Evolutionary conservation across 2,797 vertebrate species (phyloP), one percentile per base, ranked within the genome.

Genomic region (Octomys mimax): DNA sequence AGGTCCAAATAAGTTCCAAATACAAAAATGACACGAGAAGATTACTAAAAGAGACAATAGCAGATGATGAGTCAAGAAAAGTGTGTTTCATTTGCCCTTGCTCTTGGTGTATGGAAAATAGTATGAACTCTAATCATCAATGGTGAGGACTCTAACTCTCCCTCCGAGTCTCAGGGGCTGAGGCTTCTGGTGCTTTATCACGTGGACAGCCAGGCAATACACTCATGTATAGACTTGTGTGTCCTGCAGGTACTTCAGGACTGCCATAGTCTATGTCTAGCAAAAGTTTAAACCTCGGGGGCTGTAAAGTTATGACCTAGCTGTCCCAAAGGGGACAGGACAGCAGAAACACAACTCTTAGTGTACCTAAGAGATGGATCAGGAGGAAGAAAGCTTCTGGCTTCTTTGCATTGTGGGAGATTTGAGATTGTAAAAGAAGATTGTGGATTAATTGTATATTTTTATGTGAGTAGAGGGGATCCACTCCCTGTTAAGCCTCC

Each of bases 1-100:
- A 52, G 54, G 71, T 24, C 86, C 46, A 90, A 80, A 9, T 54
- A 91, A 73, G 21, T 77, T 89, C 12, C 57, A 95, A 85, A 92
- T 71, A 61, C 42, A 89, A 94, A 91, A 92, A 81, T 64, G 80
- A 62, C 24, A 21, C 68, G 52, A 84, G 71, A 88, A 80, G 59
- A 87, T 49, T 49, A 49, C 49, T 49, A 49, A 49, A 90, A 88
- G 4, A n/a, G 22, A 70, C 36, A 71, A 70, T 92, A 39, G 33
- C 9, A 12, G 16, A 68, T 84, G 79, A 57, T 24, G 24, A 91
- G 21, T 13, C 70, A 22, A 91, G 7, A 49, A 84, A 91, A 28
- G 22, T 12, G 1, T 10, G 6, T 31, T 87, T 80, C 2, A 73
- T 86, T 54, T 70, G 28, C 61, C 33, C 24, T 87, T 71, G 39